Evolutionary conservation across 2,797 vertebrate species (phyloP), one percentile per base, ranked within the genome.

Genomic region (Lagorchestes hirsutus): DNA sequence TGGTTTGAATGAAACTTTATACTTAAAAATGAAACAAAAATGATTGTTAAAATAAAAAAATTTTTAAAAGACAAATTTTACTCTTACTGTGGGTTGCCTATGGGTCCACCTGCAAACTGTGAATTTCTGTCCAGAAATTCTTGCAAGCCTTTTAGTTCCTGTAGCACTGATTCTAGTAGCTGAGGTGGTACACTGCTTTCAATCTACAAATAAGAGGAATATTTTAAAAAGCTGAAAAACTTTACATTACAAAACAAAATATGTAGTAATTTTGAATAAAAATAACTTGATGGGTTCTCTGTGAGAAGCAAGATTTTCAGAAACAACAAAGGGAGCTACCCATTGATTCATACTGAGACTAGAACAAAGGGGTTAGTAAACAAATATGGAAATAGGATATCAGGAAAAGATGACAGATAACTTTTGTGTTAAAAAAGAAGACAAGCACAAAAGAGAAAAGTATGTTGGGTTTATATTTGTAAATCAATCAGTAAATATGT

Each of bases 91-190:
- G 99, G 99, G 95, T 99, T 99, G 93, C 99, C 99, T 55, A 99
- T 98, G 54, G 99, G 99, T 13, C 99, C 99, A 9, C 99, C 99
- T 98, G 99, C 99, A 98, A 99, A 99, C 94, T 99, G 99, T 50
- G 99, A 99, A 98, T 99, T 99, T 98, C 99, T 99, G 93, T 99
- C 99, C 46, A 99, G 98, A 98, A 99, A 99, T 94, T 99, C 99
- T 95, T 99, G 99, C 93, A 99, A 98, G 92, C 99, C 99, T 62
- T 98, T 99, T 14, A 99, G 99, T 97, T 99, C 99, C 93, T 99
- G 97, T 3, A 99, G 98, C 27, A 99, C 99, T 0, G 98, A 98
- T 98, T 99, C 99, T 96, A 99, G 98, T 52, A 99, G 98, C 6
- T 98, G 98, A 0, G 99, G 98, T 28, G 98, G 96, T 58, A 99